Evolutionary conservation across 2,888 invertebrate genomes (phyloP).

Genomic region (Tetranychus truncatus): DNA sequence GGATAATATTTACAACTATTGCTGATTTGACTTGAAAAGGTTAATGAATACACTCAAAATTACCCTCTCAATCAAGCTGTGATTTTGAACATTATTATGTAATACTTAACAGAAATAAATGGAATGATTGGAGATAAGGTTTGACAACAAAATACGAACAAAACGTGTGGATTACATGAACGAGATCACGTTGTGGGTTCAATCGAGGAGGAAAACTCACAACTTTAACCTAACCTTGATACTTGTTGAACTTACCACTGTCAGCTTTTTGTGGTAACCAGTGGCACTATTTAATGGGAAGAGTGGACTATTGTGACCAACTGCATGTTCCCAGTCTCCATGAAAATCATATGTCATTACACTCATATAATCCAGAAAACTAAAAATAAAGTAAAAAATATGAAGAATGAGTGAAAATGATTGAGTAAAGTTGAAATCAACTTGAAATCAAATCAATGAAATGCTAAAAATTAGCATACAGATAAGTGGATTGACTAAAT

Average conservation of each 20-base stretch:
- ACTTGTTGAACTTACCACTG: constrained; percentile 48
- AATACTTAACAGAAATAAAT: too few relatives aligned
- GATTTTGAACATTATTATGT: too few relatives aligned
- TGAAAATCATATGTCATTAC: constrained; percentile 92
- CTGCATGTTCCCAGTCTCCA: constrained; percentile 80
- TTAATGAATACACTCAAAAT: too few relatives aligned
- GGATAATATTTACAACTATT: too few relatives aligned
- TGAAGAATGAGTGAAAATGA: not conserved
- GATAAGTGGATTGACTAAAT: too few relatives aligned
- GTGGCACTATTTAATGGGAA: constrained; percentile 72
- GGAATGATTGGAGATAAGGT: too few relatives aligned
- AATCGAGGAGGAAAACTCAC: not conserved
- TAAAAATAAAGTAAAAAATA: not conserved
- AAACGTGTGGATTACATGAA: not conserved
- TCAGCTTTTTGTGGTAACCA: constrained; percentile 75
- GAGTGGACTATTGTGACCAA: constrained; percentile 78
- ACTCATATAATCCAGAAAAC: constrained; percentile 63
- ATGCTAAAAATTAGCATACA: too few relatives aligned
- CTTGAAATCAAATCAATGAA: too few relatives aligned
- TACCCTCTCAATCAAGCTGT: too few relatives aligned
- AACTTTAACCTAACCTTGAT: constrained; percentile 1
- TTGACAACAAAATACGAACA: not conserved
- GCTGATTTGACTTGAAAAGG: too few relatives aligned
- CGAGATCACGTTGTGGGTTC: not conserved
- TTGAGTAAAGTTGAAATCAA: too few relatives aligned